These are phyloP conservation scores for Chlamydotis undulata DNA, from an alignment of 2,113 vertebrate species.

Conservation along the genomic window DNA sequence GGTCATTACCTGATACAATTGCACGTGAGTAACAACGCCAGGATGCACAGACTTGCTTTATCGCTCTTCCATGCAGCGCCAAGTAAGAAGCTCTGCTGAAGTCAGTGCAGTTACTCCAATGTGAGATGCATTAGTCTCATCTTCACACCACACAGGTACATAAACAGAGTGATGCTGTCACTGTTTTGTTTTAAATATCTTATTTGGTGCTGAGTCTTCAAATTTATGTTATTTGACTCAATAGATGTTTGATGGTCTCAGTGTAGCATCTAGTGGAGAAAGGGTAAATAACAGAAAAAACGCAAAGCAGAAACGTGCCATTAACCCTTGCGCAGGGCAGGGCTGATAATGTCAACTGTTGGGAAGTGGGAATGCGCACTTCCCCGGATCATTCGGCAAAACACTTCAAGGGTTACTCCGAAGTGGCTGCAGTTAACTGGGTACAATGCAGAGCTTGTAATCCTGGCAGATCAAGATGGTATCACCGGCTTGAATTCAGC, in stretches of 20 bases:
- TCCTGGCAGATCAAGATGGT: background rate
- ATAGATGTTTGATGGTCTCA: slow-evolving; percentile 52
- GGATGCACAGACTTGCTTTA: background rate
- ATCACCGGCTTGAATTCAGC: background rate
- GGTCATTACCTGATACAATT: background rate
- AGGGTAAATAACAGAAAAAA: slow-evolving; percentile 58
- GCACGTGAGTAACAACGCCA: background rate
- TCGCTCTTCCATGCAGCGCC: background rate
- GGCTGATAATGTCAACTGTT: background rate
- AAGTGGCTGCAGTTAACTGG: background rate
- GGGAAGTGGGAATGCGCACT: background rate
- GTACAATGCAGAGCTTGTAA: slow-evolving; percentile 1
- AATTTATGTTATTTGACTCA: slow-evolving; percentile 36
- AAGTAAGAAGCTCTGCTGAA: background rate
- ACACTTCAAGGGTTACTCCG: background rate
- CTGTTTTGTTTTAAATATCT: background rate
- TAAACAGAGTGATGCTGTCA: background rate
- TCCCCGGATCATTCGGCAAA: background rate
- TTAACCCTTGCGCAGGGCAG: background rate
- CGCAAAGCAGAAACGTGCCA: background rate
- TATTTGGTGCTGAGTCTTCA: background rate
- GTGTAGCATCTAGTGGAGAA: slow-evolving; percentile 51
- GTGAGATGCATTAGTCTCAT: background rate
- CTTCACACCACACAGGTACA: background rate
- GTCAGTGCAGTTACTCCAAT: background rate